Evolutionary conservation across 2,888 invertebrate species (phyloP), one percentile per base, ranked within the genome.

Genomic region (Gasteruption jaculator): DNA sequence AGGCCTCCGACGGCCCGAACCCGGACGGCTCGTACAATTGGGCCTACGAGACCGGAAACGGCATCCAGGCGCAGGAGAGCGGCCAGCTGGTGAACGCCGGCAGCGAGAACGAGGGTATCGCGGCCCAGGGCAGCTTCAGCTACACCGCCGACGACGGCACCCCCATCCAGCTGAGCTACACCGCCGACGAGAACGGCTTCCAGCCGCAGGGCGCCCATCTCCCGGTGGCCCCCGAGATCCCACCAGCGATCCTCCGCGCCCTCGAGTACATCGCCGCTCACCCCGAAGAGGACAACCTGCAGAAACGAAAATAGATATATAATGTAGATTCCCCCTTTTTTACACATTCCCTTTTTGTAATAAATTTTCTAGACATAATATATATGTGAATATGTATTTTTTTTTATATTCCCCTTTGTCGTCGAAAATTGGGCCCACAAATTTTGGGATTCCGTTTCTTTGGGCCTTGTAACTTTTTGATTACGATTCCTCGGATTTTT

Each of bases 111-210:
- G 75, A 76, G 38, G 65, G 60, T 1, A 59, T 57, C 45, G 54
- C 68, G 4, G 75, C 73, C 2, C 71, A 73, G 41, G 78, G 78
- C 10, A 64, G 68, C 2, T 76, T 68, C 60, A 73, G 74, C 12
- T 78, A 75, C 59, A 71, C 72, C 14, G 75, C 79, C 16, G 80
- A 80, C 10, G 83, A 83, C 51, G 85, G 85, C n/a, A 69, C 75
- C 29, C 72, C 73, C 10, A 73, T 81, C 53, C 60, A 70, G n/a
- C 62, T 84, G 45, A 68, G 71, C 31, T 85, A 83, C 68, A 60
- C 76, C 42, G 83, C 85, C 51, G 81, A 85, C 54, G 83, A 83
- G 63, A 79, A 81, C 51, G 85, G 85, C 43, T 85, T 80, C 75
- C 79, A 79, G 48, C 78, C 84, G 19, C 68, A 74, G 65, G 83